Conservation (phyloP, 1,140 invertebrate species). For the Dryas iulia region DNA sequence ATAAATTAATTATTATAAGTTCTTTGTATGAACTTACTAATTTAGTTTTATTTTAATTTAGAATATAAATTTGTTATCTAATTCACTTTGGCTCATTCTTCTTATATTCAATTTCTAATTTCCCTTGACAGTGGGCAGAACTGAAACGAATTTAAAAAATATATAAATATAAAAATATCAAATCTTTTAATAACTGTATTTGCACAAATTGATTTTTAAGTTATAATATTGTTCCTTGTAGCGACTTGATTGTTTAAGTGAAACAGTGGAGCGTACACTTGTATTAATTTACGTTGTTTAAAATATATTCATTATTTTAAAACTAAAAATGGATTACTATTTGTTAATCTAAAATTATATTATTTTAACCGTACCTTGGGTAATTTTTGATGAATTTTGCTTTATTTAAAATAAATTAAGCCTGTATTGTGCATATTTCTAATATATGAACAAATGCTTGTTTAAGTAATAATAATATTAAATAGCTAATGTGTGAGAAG, state of each 20-base stretch:
- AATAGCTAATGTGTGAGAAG: not conserved
- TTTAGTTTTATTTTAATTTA: not conserved
- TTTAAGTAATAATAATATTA: not conserved
- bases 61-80: slow-evolving; percentile 1
- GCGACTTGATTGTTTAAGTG: slow-evolving; percentile 15
- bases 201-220: slow-evolving; percentile 40
- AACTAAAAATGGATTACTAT: not conserved
- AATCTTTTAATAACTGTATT: slow-evolving; percentile 9
- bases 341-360: not conserved
- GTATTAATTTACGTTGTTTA: not conserved
- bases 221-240: slow-evolving; percentile 33
- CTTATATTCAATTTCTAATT: not conserved
- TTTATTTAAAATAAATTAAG: not conserved
- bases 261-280: slow-evolving; percentile 10
- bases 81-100: slow-evolving; percentile 20
- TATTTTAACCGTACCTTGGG: not conserved
- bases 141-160: slow-evolving; percentile 20
- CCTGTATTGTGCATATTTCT: not conserved
- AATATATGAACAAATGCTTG: not conserved
- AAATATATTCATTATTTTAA: not conserved
- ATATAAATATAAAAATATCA: slow-evolving; percentile 4
- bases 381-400: too few relatives aligned
- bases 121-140: not conserved
- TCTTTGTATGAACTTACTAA: not conserved
- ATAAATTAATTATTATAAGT: not conserved